These are phyloP conservation scores for Tetranychus truncatus DNA, from an alignment of 2,888 invertebrate genomes.

Conservation along the genomic window DNA sequence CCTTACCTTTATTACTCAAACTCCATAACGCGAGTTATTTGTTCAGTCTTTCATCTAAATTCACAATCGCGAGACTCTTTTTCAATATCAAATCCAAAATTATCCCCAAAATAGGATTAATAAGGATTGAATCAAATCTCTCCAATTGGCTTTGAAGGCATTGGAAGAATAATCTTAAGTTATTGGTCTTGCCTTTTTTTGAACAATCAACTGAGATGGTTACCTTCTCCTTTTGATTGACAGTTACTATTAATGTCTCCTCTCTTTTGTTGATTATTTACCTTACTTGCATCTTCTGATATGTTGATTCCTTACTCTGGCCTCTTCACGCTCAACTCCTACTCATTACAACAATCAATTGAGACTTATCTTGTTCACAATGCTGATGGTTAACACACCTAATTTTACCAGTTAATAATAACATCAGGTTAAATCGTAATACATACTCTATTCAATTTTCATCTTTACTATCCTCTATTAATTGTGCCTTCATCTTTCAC, in stretches of 20 bases:
- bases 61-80: no score
- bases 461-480: not conserved
- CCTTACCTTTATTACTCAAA: no score
- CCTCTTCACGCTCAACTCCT: not conserved
- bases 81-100: no score
- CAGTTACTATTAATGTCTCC: not conserved
- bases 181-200: not conserved
- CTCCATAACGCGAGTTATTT: no score
- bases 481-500: no score
- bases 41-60: no score
- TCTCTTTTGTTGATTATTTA: not conserved
- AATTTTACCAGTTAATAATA: not conserved
- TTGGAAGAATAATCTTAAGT: not conserved
- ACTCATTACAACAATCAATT: not conserved
- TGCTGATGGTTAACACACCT: not conserved
- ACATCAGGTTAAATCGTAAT: not conserved
- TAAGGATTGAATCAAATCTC: no score
- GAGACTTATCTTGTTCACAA: not conserved
- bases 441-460: not conserved
- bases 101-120: no score
- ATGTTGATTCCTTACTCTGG: not conserved
- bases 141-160: not conserved
- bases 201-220: not conserved
- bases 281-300: not conserved
- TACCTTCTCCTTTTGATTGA: not conserved